Percentiles rank a stretch among this genome's conserved stretches.
Evolutionary conservation across 2,888 invertebrate species (phyloP).

Genomic region (Acrocyrtus sp.): DNA sequence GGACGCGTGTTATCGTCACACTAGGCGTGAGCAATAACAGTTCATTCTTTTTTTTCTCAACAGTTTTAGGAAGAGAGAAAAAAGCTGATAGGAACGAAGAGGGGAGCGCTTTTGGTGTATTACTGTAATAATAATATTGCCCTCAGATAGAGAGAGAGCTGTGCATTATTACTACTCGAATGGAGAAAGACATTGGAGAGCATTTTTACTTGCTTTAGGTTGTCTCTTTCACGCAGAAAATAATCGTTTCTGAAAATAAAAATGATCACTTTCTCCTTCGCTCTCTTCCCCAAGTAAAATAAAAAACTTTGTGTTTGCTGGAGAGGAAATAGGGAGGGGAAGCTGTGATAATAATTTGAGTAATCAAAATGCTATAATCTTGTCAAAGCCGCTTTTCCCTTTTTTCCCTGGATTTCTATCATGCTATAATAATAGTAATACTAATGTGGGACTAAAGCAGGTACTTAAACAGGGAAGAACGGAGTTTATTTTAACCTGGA

Average conservation of each 20-base stretch:
- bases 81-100: not conserved
- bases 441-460: too few relatives aligned
- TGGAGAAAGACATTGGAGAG: too few relatives aligned
- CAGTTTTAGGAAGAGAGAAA: not conserved
- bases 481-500: too few relatives aligned
- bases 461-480: too few relatives aligned
- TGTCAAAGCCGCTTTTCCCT: conserved; percentile 50
- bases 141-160: too few relatives aligned
- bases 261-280: conserved; percentile 46
- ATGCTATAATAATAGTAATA: too few relatives aligned
- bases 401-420: too few relatives aligned
- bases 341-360: conserved; percentile 48
- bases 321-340: conserved; percentile 34
- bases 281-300: conserved; percentile 5
- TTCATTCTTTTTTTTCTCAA: conserved; percentile 27
- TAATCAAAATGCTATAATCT: conserved; percentile 53
- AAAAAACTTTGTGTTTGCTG: conserved; percentile 17
- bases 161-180: too few relatives aligned
- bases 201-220: too few relatives aligned
- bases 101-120: too few relatives aligned
- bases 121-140: too few relatives aligned
- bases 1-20: conserved; percentile 51
- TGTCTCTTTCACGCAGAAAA: conserved; percentile 44
- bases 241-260: conserved; percentile 47
- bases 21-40: conserved; percentile 53